Conservation (phyloP, 2,113 vertebrate species). For the Panthera tigris region DNA sequence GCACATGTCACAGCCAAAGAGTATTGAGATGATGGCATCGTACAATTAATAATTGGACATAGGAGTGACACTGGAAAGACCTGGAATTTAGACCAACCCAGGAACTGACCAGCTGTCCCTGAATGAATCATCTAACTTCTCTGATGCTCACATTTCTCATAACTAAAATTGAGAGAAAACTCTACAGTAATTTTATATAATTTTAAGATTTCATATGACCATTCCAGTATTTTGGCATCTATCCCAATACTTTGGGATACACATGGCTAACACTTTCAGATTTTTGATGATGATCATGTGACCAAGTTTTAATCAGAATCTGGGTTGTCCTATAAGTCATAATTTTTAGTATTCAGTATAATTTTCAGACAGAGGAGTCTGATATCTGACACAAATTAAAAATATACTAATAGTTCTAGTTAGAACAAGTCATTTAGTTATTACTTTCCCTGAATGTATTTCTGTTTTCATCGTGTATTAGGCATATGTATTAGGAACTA, state of each 20-base stretch:
- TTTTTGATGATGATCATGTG: neutral
- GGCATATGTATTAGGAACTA: neutral
- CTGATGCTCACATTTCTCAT: neutral
- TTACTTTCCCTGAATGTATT: constrained; percentile 30
- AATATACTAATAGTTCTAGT: constrained; percentile 34
- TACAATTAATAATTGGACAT: neutral
- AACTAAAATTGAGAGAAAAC: neutral
- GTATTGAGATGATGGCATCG: neutral
- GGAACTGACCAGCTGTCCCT: neutral
- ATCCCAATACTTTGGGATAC: neutral
- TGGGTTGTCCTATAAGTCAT: neutral
- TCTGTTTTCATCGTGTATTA: neutral
- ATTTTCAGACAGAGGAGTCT: neutral
- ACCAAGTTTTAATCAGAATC: neutral
- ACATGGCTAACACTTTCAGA: neutral
- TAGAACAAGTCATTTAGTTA: constrained; percentile 42
- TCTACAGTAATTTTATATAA: neutral
- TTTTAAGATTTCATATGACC: neutral
- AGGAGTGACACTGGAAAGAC: neutral
- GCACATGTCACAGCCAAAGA: neutral
- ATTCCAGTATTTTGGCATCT: neutral
- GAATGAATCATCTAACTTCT: neutral
- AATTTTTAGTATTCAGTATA: neutral
- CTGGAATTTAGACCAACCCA: neutral
- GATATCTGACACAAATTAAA: neutral